Evolutionary conservation across 2,113 vertebrate genomes (phyloP).

Genomic region (Antennarius striatus): DNA sequence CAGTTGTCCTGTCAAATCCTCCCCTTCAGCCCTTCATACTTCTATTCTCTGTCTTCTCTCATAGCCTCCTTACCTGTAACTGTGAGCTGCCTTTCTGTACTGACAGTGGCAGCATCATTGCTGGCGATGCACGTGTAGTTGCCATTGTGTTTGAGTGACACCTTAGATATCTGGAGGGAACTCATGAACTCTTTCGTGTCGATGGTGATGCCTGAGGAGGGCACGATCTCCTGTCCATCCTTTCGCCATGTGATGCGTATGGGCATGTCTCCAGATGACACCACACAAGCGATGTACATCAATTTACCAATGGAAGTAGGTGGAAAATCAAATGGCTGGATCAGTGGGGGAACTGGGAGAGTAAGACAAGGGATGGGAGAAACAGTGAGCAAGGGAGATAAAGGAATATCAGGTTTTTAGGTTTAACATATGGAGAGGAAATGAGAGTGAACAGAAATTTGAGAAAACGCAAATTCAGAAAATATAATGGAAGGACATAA

Average conservation of each 20-base stretch:
- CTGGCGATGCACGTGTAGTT: constrained; percentile 99
- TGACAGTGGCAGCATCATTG: constrained; percentile 95
- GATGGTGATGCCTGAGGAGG: constrained; percentile 93
- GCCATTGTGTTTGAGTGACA: constrained; percentile 97
- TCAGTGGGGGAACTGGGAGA: constrained; percentile 91
- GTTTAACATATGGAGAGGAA: background rate
- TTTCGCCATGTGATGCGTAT: constrained; percentile 99
- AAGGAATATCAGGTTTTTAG: background rate
- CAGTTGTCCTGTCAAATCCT: background rate
- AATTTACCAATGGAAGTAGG: constrained; percentile 96
- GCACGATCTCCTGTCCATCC: constrained; percentile 95
- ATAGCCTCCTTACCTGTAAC: constrained; percentile 84
- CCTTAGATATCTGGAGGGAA: constrained; percentile 97
- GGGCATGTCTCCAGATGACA: constrained; percentile 98
- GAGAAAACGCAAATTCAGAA: background rate
- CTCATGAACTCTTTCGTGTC: constrained; percentile 99
- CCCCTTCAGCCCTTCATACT: constrained; percentile 1
- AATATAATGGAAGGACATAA: constrained; percentile 21
- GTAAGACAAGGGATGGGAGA: constrained; percentile 5
- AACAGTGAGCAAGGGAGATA: constrained; percentile 2
- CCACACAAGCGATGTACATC: constrained; percentile 98
- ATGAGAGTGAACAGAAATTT: constrained; percentile 14
- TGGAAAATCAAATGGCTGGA: constrained; percentile 98
- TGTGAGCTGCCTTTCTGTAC: constrained; percentile 95
- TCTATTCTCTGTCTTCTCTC: background rate